Evolutionary conservation across 1,140 invertebrate genomes (phyloP), one percentile per base, ranked within the genome.

Genomic region (Papilio polyxenes): DNA sequence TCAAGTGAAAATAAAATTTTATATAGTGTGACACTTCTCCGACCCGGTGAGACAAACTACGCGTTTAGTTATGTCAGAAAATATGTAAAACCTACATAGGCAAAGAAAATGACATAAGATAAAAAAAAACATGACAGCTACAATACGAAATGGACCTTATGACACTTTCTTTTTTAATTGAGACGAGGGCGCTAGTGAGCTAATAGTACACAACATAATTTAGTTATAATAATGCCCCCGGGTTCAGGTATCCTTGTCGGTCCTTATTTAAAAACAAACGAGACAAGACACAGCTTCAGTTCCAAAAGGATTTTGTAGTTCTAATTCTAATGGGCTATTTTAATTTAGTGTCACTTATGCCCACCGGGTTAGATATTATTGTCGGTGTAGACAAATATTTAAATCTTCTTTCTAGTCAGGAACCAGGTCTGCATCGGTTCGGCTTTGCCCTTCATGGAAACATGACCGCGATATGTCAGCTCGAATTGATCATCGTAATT

Each of bases 381-480:
- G 56, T 59, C 56, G 7, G 56, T 48, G 8, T 75, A 17, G 17
- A 75, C 8, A 15, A 77, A 77, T 77, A 40, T 85, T 87, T 89
- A 89, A 44, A 84, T 82, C 65, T 85, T 84, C 87, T 93, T 93
- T 87, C 97, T 95, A 37, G 96, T 96, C 75, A 99, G 94, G 94
- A 99, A 98, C 97, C 98, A 99, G 15, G 98, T 98, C 87, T 98
- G 96, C 98, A 99, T 99, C 3, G 98, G 98, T 84, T 98, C 97
- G 1, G 97, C 97, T 94, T 98, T 98, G 49, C 98, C 98, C 94
- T 99, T 99, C 98, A 99, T 99, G 96, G 99, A 98, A 3, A 99
- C 96, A 56, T 97, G 97, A 8, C 98, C 98, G 82, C 98, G 96
- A 89, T 98, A 97, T 37, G 97, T 97, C 86, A 99, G 96, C 81